Percentiles rank a stretch among this genome's conserved stretches.
Conservation (phyloP, 2,797 vertebrate genomes). For the Alcedo quadribrachys region DNA sequence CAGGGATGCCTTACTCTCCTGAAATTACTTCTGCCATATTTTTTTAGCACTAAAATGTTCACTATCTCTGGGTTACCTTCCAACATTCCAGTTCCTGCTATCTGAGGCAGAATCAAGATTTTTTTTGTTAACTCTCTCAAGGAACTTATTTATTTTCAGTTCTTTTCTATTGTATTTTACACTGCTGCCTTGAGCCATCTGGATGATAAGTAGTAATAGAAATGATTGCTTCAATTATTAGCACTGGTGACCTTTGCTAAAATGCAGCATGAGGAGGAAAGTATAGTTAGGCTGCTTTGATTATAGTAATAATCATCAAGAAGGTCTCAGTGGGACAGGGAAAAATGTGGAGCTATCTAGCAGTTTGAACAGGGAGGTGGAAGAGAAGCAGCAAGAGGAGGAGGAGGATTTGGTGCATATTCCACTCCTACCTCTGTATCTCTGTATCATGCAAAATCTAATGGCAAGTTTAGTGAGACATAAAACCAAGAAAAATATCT, state of each 20-base stretch:
- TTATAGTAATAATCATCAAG: neutral
- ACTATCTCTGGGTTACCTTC: neutral
- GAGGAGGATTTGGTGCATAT: neutral
- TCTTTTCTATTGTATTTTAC: neutral
- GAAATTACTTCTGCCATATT: neutral
- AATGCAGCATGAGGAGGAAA: neutral
- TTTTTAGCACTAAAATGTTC: neutral
- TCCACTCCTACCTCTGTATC: neutral
- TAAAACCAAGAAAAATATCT: neutral
- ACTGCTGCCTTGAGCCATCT: neutral
- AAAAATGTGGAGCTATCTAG: neutral
- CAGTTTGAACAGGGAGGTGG: neutral
- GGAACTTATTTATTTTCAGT: neutral
- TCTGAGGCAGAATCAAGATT: neutral
- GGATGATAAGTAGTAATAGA: neutral
- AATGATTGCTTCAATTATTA: constrained; percentile 27
- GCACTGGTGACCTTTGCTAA: constrained; percentile 1
- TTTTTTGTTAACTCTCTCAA: neutral
- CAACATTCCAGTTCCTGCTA: neutral
- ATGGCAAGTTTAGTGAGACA: neutral
- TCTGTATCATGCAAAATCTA: neutral
- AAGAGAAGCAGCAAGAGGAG: neutral
- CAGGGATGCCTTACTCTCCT: neutral
- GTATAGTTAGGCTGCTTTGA: neutral
- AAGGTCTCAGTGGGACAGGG: neutral